Evolutionary conservation across 92 coral and sea anemone species (phyloP).

Genomic region (Epizoanthus illoricatus): DNA sequence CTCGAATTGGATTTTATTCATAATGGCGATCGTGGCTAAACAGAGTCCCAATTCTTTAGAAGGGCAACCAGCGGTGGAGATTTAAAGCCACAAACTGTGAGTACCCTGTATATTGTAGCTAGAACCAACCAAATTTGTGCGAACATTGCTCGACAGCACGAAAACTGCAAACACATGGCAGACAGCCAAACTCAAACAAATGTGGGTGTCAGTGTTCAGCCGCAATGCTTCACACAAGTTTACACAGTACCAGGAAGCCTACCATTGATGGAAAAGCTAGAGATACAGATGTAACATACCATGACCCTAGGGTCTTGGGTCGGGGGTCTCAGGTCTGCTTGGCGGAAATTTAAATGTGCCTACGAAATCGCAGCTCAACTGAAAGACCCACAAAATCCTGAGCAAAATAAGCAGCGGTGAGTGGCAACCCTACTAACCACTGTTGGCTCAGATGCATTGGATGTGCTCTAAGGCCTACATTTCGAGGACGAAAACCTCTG

Average conservation of each 20-base stretch:
- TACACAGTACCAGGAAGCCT: conserved; percentile 10
- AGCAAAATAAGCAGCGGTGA: conserved; percentile 45
- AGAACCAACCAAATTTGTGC: not conserved
- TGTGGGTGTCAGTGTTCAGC: not conserved
- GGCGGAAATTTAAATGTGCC: conserved; percentile 33
- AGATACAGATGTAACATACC: conserved; percentile 23
- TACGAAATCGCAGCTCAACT: conserved; percentile 43
- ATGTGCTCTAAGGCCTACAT: conserved; percentile 57
- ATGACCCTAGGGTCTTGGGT: too few species aligned
- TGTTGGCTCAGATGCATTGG: conserved; percentile 67
- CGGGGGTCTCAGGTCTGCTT: too few species aligned
- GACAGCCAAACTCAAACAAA: not conserved
- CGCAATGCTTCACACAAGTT: not conserved
- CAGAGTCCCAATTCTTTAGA: not conserved
- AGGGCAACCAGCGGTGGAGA: not conserved
- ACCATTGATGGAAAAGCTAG: conserved; percentile 37
- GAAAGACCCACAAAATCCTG: conserved; percentile 33
- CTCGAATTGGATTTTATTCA: too few species aligned
- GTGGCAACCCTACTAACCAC: conserved; percentile 56
- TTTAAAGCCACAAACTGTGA: not conserved
- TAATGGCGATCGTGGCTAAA: too few species aligned
- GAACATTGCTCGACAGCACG: not conserved
- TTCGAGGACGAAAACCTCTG: conserved; percentile 50
- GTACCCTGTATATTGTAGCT: not conserved
- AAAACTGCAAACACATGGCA: not conserved